Base-by-base conservation (phyloP, 2,113 vertebrate genomes). In the Piaya cayana region DNA sequence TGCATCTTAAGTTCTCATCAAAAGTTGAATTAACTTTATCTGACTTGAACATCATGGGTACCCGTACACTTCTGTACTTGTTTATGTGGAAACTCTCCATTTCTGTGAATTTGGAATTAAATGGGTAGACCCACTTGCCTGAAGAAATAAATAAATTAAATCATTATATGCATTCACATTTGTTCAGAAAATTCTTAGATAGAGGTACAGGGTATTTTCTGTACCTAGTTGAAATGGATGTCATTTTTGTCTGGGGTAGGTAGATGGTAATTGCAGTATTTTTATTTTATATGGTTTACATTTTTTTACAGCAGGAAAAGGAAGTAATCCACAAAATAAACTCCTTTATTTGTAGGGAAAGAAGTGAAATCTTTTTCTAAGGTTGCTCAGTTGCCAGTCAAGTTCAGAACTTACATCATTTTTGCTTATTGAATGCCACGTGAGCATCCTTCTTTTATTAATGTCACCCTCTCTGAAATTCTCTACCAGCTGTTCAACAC, bases 41-140 rank as follows among this genome's bases (percentile, higher is more conserved):
- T 42, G 97, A 97, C 37, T 80, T 95, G 69, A 97, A 98, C 99
- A 99, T 99, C 98, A 98, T 99, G 17, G 98, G 98, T 82, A 99
- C 98, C 86, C 98, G 97, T 17, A 98, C 97, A 0, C 97, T 94
- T 76, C 97, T 98, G 84, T 99, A 99, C 87, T 98, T 99, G 97
- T 99, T 97, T 71, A 99, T 96, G 93, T 98, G 98, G 97, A 99
- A 99, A 15, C 97, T 96, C 52, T 97, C 96, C 0, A 26, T 92
- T 53, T 84, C 20, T 3, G 99, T 99, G 65, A 90, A 74, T 77
- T 92, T 85, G 5, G 98, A 75, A 81, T 99, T 93, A 79, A 99
- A 99, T 20, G 98, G 98, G 19, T 90, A 74, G 74, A 98, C 82
- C 99, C 99, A 99, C 34, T 96, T 97, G 69, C 99, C 99, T 99